Evolutionary conservation across 2,797 vertebrate genomes (phyloP), one percentile per base, ranked within the genome.

Genomic region (Darevskia nairensis): DNA sequence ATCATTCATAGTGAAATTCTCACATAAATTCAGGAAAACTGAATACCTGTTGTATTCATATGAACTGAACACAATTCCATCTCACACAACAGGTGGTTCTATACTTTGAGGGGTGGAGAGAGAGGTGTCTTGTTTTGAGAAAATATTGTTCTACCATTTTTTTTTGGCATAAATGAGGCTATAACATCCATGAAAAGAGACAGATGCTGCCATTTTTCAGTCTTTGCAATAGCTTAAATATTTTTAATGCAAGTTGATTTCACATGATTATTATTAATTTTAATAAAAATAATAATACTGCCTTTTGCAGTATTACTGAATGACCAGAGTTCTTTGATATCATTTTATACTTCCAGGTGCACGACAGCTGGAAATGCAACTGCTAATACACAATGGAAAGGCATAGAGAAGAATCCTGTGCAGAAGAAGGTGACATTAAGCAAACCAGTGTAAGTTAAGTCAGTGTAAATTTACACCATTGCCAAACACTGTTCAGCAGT

Each of bases 91-190:
- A 85, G 69, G 83, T 80, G 69, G 55, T 44, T 19, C 32, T 44
- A n/a, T 75, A 35, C 9, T 4, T 23, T 23, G 55, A 23, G 32
- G 21, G 69, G 32, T 17, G 50, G 17, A 32, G 0, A 66, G 59
- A n/a, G 15, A 80, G 13, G 55, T 66, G 6, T 75, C 77, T 75
- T 64, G n/a, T 85, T 89, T 85, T 44, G 79, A 50, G 39, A 75
- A 87, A 89, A 89, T 35, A 29, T 85, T 89, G 68, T 46, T n/a
- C n/a, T 85, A 41, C 29, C 83, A 80, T 50, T 55, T 27, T 29
- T 50, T 2, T 35, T 50, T 32, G 10, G 55, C 80, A 69, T 7
- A 35, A 25, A 84, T 32, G 46, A 29, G 29, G 29, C 11, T 44
- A 46, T 74, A 32, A 64, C 27, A 46, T 61, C 8, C 29, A 64